Evolutionary conservation across 2,113 vertebrate genomes (phyloP).

Genomic region (Rhadina sibilatrix): DNA sequence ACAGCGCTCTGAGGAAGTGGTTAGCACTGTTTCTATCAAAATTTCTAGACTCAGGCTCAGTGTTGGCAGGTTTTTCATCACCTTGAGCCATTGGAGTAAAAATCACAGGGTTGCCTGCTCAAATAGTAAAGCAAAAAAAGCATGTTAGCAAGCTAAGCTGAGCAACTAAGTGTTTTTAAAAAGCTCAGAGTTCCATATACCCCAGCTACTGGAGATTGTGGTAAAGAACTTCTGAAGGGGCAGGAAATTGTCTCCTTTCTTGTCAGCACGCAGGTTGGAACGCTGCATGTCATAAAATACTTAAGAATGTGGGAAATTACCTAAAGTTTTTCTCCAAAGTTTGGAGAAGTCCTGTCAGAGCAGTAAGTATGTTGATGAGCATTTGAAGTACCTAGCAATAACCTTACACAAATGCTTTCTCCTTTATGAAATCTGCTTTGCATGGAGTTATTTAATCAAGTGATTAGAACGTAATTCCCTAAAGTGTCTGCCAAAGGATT

Average conservation of each 20-base stretch:
- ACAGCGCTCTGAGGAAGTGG: not conserved
- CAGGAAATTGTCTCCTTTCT: not conserved
- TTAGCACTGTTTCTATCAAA: not conserved
- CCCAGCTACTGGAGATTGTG: not conserved
- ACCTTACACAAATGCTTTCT: accelerated
- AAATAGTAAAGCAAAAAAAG: not conserved
- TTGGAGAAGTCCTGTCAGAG: not conserved
- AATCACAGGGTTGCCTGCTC: not conserved
- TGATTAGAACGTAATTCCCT: not conserved
- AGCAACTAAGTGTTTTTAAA: not conserved
- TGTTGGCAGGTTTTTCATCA: not conserved
- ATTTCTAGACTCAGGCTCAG: not conserved
- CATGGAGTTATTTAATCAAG: not conserved
- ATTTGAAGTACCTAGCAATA: not conserved
- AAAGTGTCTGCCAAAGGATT: not conserved
- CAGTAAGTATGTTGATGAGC: not conserved
- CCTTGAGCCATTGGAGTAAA: not conserved
- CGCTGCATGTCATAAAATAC: accelerated
- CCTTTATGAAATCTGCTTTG: not conserved
- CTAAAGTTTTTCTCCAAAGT: not conserved
- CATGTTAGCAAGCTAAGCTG: not conserved
- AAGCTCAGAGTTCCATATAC: not conserved
- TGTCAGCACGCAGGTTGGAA: not conserved
- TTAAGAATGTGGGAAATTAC: not conserved
- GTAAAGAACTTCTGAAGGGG: not conserved